Evolutionary conservation across 2,797 vertebrate species (phyloP).

Genomic region (Momotus momota): DNA sequence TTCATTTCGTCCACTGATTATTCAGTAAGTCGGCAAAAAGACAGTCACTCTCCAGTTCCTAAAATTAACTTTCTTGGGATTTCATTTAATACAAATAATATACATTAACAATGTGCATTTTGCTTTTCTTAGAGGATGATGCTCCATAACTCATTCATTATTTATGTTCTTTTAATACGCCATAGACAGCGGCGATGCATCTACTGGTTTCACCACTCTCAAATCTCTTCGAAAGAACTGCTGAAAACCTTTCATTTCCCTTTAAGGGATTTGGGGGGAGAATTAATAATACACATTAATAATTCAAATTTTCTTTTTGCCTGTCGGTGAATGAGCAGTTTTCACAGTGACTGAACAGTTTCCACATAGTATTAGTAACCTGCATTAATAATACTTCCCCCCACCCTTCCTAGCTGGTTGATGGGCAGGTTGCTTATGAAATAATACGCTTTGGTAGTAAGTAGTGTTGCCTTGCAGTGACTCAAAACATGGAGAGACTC

Average conservation of each 20-base stretch:
- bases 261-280: constrained; percentile 45
- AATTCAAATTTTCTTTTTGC: constrained; percentile 51
- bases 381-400: neutral
- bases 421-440: constrained; percentile 34
- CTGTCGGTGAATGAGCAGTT: constrained; percentile 39
- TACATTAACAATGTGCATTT: neutral
- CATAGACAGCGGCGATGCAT: neutral
- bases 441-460: constrained; percentile 20
- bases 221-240: constrained; percentile 25
- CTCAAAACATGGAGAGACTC: neutral
- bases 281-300: constrained; percentile 66
- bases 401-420: neutral
- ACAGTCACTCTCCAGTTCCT: neutral
- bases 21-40: neutral
- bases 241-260: constrained; percentile 22
- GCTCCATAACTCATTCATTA: constrained; percentile 17
- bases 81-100: constrained; percentile 10
- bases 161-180: neutral
- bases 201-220: neutral
- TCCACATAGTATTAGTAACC: constrained; percentile 20
- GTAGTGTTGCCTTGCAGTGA: neutral
- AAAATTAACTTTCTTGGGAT: neutral
- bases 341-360: constrained; percentile 47
- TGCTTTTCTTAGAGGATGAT: neutral
- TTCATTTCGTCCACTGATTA: neutral